phyloP scores from a whole-genome alignment of 1,140 invertebrate genomes.

The Heliconius eleuchia region DNA sequence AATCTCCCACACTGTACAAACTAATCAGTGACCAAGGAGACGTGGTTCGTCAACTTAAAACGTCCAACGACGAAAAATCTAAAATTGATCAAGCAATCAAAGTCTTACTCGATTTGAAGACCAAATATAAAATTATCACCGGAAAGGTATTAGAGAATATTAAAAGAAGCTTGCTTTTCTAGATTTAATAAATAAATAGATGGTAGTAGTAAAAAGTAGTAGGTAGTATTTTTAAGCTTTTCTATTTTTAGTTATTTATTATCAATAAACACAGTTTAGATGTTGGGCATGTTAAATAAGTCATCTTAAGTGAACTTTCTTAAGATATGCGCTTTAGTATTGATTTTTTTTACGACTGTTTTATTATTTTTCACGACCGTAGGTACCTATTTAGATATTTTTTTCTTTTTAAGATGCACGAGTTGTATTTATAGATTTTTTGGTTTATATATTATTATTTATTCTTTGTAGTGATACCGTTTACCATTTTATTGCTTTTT shows the following conservation, averaged over 20 bases:
- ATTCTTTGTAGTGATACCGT: neutral
- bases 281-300: neutral
- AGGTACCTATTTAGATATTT: neutral
- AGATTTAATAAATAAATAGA: neutral
- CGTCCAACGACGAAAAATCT: conserved; percentile 85
- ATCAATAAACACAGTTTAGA: neutral
- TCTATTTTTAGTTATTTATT: too few species aligned
- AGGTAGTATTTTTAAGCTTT: too few species aligned
- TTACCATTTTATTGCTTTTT: neutral
- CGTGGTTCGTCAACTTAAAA: conserved; percentile 86
- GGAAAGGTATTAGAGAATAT: neutral
- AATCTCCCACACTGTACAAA: conserved; percentile 12
- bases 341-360: neutral
- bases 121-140: conserved; percentile 85
- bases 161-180: neutral
- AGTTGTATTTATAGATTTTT: neutral
- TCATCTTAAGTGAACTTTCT: neutral
- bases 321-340: neutral
- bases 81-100: conserved; percentile 74
- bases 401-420: neutral
- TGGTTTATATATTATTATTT: neutral
- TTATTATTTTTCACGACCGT: neutral
- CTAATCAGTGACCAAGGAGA: conserved; percentile 86
- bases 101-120: conserved; percentile 87
- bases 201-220: neutral